Percentiles rank a stretch among this genome's conserved stretches.
These are phyloP conservation scores for Platyscapa corneri DNA, from an alignment of 1,140 invertebrate species.

Conservation along the genomic window DNA sequence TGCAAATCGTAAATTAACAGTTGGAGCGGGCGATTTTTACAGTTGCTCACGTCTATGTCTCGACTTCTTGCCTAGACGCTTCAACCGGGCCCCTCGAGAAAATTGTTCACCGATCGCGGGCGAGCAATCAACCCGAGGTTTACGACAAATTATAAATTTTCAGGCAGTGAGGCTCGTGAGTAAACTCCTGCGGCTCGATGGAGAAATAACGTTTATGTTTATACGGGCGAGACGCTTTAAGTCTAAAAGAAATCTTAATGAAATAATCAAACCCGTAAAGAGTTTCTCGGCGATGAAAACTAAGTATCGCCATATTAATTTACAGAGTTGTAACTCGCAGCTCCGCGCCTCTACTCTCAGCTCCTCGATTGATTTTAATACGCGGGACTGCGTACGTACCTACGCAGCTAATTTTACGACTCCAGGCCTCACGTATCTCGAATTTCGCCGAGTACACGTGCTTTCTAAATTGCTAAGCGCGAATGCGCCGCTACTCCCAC, in stretches of 20 bases:
- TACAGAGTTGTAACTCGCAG: not conserved
- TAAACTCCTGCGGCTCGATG: no score
- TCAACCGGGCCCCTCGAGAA: not conserved
- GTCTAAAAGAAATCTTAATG: not conserved
- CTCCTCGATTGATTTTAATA: not conserved
- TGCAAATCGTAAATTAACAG: not conserved
- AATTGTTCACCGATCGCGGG: not conserved
- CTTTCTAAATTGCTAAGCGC: not conserved
- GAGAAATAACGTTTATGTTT: not conserved
- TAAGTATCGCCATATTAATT: not conserved
- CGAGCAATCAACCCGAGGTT: not conserved
- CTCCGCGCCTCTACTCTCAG: not conserved
- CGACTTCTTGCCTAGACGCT: not conserved
- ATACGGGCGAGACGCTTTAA: no score
- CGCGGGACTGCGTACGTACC: not conserved
- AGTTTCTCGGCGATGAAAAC: not conserved
- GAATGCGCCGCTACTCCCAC: not conserved
- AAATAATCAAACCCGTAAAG: not conserved
- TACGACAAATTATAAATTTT: not conserved
- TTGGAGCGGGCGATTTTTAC: not conserved
- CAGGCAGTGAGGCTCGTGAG: not conserved
- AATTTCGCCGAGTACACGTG: not conserved
- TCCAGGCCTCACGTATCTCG: not conserved
- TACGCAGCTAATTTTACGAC: not conserved
- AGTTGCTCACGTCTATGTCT: not conserved